Percentiles rank a stretch among this genome's conserved stretches.
Conservation (phyloP, 2,888 invertebrate genomes). For the Chaetoderma sp. region DNA sequence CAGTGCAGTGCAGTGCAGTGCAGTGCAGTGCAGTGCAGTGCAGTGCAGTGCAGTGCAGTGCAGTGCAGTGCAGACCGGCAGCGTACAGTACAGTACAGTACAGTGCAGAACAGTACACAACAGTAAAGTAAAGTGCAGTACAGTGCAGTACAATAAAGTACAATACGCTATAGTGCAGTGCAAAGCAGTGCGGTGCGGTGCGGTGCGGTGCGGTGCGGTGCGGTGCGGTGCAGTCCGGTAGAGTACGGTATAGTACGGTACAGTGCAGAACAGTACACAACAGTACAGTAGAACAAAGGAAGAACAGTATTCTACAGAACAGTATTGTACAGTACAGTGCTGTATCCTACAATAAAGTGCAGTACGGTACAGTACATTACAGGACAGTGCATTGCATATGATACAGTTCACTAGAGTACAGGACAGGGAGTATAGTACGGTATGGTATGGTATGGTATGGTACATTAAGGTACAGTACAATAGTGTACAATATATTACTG, state of each 20-base stretch:
- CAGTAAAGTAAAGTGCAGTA: conserved; percentile 24
- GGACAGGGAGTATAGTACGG: conserved; percentile 16
- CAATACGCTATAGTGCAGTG: too few species aligned
- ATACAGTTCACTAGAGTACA: conserved; percentile 1
- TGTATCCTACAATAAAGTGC: conserved; percentile 23
- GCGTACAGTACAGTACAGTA: conserved; percentile 16
- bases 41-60: conserved; percentile 19
- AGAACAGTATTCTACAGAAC: conserved; percentile 21
- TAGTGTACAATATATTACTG: too few species aligned
- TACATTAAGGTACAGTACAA: conserved; percentile 23
- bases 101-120: conserved; percentile 23
- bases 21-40: conserved; percentile 12
- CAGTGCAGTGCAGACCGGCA: conserved; percentile 23
- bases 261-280: conserved; percentile 20
- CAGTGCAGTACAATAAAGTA: too few species aligned
- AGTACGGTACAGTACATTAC: too few species aligned
- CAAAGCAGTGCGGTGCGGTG: too few species aligned
- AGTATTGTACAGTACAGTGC: conserved; percentile 21
- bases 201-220: conserved; percentile 5
- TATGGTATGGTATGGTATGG: conserved; percentile 23
- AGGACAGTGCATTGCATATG: too few species aligned
- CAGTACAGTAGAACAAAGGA: conserved; percentile 14
- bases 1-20: conserved; percentile 23
- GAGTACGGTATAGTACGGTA: conserved; percentile 28
- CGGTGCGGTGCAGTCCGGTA: conserved; percentile 13